Percentiles rank a stretch among this genome's conserved stretches.
These are phyloP conservation scores for Okapia johnstoni DNA, from an alignment of 2,113 vertebrate genomes.

Conservation along the genomic window DNA sequence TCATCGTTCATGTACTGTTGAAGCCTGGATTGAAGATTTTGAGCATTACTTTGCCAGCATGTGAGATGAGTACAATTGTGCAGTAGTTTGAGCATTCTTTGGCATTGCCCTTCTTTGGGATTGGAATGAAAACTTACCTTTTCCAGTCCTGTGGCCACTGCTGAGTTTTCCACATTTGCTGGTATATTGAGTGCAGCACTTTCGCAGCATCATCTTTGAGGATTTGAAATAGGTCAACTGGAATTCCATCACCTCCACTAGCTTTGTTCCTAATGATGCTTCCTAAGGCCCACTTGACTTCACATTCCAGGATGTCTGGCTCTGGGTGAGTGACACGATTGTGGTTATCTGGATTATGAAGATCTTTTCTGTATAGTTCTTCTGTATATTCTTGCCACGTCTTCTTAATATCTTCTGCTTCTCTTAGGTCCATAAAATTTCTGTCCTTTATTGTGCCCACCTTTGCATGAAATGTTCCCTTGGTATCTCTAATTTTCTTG, in stretches of 20 bases:
- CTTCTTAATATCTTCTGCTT: not conserved
- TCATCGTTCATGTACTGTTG: not conserved
- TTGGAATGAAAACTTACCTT: not conserved
- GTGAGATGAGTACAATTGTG: not conserved
- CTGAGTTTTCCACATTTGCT: not conserved
- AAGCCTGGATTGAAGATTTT: not conserved
- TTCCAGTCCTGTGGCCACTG: not conserved
- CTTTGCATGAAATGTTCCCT: not conserved
- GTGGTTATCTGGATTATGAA: not conserved
- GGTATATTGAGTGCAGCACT: not conserved
- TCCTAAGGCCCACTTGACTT: not conserved
- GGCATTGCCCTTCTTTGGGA: not conserved
- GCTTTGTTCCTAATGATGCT: not conserved
- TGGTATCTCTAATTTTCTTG: not conserved
- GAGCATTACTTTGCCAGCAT: not conserved
- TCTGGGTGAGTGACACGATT: rapidly evolving
- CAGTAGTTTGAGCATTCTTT: not conserved
- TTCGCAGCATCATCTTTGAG: not conserved
- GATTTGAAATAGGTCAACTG: not conserved
- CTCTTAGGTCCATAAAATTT: not conserved
- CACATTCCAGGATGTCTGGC: not conserved
- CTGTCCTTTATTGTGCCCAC: not conserved
- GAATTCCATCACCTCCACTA: not conserved
- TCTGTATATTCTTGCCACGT: not conserved
- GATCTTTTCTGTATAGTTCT: not conserved